Base-by-base conservation (phyloP, 1,140 invertebrate genomes). In the Proctacanthus coquilletti region DNA sequence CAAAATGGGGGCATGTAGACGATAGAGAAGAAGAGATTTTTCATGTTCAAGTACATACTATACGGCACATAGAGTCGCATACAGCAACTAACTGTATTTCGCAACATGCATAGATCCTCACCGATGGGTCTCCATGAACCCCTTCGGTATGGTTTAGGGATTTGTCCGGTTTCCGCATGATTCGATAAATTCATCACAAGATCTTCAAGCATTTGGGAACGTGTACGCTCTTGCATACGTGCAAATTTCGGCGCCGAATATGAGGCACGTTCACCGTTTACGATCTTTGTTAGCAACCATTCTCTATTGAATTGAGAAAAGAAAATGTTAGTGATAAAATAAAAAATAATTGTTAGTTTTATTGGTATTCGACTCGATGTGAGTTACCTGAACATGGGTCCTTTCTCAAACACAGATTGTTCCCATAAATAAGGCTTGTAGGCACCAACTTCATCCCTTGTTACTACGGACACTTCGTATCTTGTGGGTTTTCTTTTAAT, bases 201-300 rank as follows among this genome's bases (percentile, higher is more conserved):
- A 51, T 94, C 88, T 60, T 93, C 87, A 14, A 93, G 65, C 87
- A 94, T 91, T 63, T 92, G 87, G 29, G 76, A 80, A 17, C 87
- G 68, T 0, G 88, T 94, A 36, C 88, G 63, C 52, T 93, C 88
- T 56, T 93, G 83, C 78, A 97, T 89, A 41, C 89, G 73, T 0
- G 91, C 88, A 58, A 98, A 97, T 62, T 96, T 94, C 0, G 91
- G 87, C 4, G 93, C 89, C 9, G 89, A 95, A 52, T 96, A 96
- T 41, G 86, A 91, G 0, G 93, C 92, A 40, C 91, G 69, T 59
- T 98, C 94, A 0, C 92, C 94, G 51, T 98, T 97, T 1, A 98
- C 91, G 33, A 97, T 86, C 65, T 97, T 98, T 3, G 93, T 95
- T 4, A 97, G 68, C 14, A 97, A 68, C 84, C 94, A 97, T 60